Conservation (phyloP, 2,797 vertebrate genomes). For the Xiphophorus birchmanni region DNA sequence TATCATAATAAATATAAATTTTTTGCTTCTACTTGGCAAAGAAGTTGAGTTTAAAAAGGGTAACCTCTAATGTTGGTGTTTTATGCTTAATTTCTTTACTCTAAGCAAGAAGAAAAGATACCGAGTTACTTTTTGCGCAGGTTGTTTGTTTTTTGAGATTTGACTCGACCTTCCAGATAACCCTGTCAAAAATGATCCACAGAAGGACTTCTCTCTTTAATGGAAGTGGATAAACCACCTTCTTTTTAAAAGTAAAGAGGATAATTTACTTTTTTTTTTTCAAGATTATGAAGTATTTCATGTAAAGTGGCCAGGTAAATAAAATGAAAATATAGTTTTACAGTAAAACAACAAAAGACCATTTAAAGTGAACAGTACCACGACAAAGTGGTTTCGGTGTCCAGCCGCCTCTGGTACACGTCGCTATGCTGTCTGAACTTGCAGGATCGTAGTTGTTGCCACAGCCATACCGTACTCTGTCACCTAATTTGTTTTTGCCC, state of each 20-base stretch:
- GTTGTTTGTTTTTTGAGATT: neutral
- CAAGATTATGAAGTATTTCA: neutral
- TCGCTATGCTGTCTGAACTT: rapidly evolving
- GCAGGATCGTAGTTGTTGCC: rapidly evolving
- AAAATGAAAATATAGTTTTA: neutral
- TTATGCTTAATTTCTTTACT: neutral
- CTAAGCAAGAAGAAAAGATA: neutral
- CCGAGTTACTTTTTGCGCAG: neutral
- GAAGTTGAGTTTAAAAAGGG: neutral
- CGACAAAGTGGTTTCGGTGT: conserved; percentile 50
- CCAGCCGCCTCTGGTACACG: conserved; percentile 68
- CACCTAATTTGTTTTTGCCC: rapidly evolving
- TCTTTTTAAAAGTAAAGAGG: neutral
- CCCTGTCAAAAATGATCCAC: neutral
- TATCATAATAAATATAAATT: neutral
- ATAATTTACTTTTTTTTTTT: neutral
- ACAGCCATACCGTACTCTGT: rapidly evolving
- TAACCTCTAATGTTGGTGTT: neutral
- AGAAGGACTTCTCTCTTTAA: neutral
- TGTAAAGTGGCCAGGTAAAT: neutral
- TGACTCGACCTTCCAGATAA: neutral
- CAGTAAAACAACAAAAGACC: too few relatives aligned
- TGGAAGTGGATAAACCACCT: neutral
- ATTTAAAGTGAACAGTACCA: conserved; percentile 36
- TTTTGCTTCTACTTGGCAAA: neutral